These are phyloP conservation scores for Prosapia bicincta DNA, from an alignment of 2,888 invertebrate genomes.

Conservation along the genomic window DNA sequence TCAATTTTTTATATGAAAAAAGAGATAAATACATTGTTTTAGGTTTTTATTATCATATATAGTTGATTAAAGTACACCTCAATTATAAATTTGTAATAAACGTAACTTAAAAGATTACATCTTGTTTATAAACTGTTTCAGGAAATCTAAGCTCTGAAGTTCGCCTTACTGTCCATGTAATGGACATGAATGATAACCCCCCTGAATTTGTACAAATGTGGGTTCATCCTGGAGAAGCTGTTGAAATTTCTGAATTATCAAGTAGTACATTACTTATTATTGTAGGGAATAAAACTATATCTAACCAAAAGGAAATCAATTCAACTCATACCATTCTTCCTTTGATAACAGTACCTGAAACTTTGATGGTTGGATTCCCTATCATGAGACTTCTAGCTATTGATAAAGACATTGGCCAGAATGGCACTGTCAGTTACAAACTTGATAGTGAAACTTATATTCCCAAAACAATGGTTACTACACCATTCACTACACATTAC, in stretches of 20 bases:
- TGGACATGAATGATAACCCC: slow-evolving; percentile 79
- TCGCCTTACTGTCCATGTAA: slow-evolving; percentile 63
- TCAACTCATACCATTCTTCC: slow-evolving; percentile 50
- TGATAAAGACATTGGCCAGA: slow-evolving; percentile 68
- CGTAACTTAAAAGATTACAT: too few relatives aligned
- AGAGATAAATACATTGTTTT: too few relatives aligned
- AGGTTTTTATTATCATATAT: not conserved
- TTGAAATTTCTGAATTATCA: slow-evolving; percentile 43
- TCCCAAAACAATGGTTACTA: slow-evolving; percentile 50
- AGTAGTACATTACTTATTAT: slow-evolving; percentile 32
- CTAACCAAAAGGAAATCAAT: slow-evolving; percentile 23
- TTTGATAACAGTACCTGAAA: slow-evolving; percentile 67
- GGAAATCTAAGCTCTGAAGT: slow-evolving; percentile 74
- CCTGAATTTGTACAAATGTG: slow-evolving; percentile 68
- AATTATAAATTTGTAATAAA: too few relatives aligned
- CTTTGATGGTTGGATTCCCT: slow-evolving; percentile 63
- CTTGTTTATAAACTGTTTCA: too few relatives aligned
- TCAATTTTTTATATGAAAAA: too few relatives aligned
- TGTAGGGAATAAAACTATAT: slow-evolving; percentile 35
- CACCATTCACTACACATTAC: slow-evolving; percentile 56
- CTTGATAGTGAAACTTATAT: slow-evolving; percentile 65
- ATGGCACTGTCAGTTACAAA: slow-evolving; percentile 68
- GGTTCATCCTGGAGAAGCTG: slow-evolving; percentile 63
- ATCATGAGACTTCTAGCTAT: slow-evolving; percentile 66
- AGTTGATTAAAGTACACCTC: not conserved